These are phyloP conservation scores for Capromys pilorides DNA, from an alignment of 2,797 vertebrate genomes.

Conservation along the genomic window DNA sequence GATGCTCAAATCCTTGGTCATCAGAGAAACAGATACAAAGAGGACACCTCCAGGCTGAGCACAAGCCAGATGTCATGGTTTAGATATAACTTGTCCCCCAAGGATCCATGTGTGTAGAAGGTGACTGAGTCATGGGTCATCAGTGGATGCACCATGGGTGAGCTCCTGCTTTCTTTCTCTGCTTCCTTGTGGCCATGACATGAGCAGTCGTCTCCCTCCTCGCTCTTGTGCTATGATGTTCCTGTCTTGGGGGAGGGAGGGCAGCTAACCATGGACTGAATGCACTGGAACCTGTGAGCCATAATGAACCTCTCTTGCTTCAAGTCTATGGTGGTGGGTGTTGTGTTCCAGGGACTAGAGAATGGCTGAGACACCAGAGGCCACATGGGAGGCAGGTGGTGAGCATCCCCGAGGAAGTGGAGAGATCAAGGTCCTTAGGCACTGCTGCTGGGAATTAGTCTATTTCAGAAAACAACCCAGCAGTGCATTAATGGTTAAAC, in stretches of 20 bases:
- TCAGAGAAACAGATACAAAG: not conserved
- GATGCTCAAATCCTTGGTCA: not conserved
- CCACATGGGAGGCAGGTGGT: not conserved
- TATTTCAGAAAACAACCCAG: not conserved
- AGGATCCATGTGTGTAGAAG: not conserved
- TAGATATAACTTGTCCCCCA: not conserved
- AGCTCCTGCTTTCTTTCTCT: not conserved
- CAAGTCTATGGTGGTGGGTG: not conserved
- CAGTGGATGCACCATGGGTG: not conserved
- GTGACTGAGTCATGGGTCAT: not conserved
- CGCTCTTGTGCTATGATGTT: not conserved
- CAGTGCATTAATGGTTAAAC: not conserved
- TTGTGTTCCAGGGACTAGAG: not conserved
- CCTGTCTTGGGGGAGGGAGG: not conserved
- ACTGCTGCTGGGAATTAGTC: not conserved
- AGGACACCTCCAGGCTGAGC: no score
- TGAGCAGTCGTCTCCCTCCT: not conserved
- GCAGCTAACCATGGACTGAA: not conserved
- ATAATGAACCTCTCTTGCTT: not conserved
- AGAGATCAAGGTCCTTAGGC: accelerated
- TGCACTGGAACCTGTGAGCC: not conserved
- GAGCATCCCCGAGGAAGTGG: accelerated
- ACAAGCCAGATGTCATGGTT: not conserved
- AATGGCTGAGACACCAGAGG: not conserved
- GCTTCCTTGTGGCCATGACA: not conserved